Evolutionary conservation across 2,797 vertebrate species (phyloP).

Genomic region (Myoxocephalus aenaeus): DNA sequence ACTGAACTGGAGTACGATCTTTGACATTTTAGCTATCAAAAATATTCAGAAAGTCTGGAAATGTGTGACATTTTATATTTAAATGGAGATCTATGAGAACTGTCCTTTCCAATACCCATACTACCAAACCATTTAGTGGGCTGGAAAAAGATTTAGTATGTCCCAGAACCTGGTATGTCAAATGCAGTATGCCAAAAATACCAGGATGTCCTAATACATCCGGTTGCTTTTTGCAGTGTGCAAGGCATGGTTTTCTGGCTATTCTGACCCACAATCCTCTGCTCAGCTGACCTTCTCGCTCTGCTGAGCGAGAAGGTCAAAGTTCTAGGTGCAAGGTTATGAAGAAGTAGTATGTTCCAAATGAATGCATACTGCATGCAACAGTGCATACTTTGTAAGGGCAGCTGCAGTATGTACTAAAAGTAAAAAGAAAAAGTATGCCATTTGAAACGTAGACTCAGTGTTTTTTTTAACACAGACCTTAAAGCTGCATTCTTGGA

Average conservation of each 20-base stretch:
- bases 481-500: constrained; percentile 4
- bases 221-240: not conserved
- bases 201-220: not conserved
- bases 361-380: not conserved
- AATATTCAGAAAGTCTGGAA: not conserved
- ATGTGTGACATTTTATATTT: not conserved
- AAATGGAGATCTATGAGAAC: not conserved
- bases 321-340: not conserved
- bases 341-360: not conserved
- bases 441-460: not conserved
- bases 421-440: not conserved
- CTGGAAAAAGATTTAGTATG: not conserved
- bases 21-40: not conserved
- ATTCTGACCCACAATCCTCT: not conserved
- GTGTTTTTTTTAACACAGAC: not conserved
- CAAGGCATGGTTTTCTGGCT: not conserved
- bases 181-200: not conserved
- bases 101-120: not conserved
- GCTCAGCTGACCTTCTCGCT: not conserved
- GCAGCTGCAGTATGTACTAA: not conserved
- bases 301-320: not conserved
- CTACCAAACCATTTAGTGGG: not conserved
- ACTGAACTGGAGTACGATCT: not conserved
- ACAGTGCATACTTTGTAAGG: not conserved
- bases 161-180: not conserved